Evolutionary conservation across 2,113 vertebrate genomes (phyloP).

Genomic region (Callopanchax toddi): DNA sequence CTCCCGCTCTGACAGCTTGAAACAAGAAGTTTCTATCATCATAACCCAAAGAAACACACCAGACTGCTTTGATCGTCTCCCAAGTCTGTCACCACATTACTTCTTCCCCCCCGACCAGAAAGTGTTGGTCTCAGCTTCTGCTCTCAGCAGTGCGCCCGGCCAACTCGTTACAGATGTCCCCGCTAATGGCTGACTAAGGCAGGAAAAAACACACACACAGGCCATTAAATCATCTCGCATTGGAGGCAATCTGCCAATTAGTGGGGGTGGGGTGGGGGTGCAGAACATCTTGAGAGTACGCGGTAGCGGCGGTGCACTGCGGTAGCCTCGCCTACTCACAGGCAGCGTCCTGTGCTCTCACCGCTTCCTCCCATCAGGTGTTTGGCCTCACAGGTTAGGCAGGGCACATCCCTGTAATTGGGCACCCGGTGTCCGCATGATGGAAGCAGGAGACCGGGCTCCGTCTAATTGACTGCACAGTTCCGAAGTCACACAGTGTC

Average conservation of each 20-base stretch:
- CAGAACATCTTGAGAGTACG: constrained; percentile 75
- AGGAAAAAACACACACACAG: constrained; percentile 69
- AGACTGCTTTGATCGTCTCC: constrained; percentile 63
- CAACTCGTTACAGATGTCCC: constrained; percentile 81
- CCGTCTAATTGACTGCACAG: constrained; percentile 39
- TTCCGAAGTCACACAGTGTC: constrained; percentile 28
- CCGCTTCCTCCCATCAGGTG: constrained; percentile 63
- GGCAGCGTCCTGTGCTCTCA: constrained; percentile 42
- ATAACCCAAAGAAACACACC: constrained; percentile 49
- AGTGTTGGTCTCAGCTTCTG: constrained; percentile 73
- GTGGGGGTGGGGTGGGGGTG: constrained; percentile 60
- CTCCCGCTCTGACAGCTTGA: constrained; percentile 29
- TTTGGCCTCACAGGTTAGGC: constrained; percentile 54
- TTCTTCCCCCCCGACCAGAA: constrained; percentile 64
- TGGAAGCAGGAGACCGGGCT: constrained; percentile 55
- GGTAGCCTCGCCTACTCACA: constrained; percentile 54
- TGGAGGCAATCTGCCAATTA: constrained; percentile 80
- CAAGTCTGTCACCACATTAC: constrained; percentile 46
- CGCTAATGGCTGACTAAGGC: constrained; percentile 79
- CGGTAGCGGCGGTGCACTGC: constrained; percentile 65
- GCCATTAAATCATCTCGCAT: constrained; percentile 76
- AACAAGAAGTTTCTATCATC: constrained; percentile 52
- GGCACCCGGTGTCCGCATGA: constrained; percentile 51
- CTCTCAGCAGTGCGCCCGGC: constrained; percentile 70
- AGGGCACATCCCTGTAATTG: constrained; percentile 62